Conservation (phyloP, 1,140 invertebrate genomes). For the Panonychus citri region DNA sequence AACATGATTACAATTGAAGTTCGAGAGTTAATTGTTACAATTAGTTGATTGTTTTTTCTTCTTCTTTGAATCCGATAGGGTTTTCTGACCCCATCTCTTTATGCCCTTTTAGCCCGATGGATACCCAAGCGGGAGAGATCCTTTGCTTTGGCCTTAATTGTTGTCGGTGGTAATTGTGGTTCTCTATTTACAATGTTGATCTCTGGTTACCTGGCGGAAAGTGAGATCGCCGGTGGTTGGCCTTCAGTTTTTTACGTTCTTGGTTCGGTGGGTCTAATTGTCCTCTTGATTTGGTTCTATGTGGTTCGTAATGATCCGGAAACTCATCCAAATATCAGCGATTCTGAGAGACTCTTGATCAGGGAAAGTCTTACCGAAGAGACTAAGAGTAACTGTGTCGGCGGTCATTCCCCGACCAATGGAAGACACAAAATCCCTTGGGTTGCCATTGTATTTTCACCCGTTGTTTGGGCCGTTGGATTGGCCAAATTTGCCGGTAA, state of each 20-base stretch:
- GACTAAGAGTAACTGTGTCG: too few relatives aligned
- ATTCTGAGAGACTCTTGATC: constrained; percentile 9
- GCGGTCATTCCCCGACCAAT: not conserved
- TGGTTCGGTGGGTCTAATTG: constrained; percentile 22
- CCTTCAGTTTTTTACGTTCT: constrained; percentile 43
- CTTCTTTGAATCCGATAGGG: not conserved
- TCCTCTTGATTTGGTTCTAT: constrained; percentile 23
- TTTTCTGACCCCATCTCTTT: not conserved
- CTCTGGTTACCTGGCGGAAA: constrained; percentile 19
- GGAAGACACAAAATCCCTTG: constrained; percentile 34
- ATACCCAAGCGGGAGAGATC: not conserved
- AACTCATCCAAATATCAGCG: constrained; percentile 25
- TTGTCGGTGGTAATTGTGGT: not conserved
- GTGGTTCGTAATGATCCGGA: constrained; percentile 27
- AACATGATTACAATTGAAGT: too few relatives aligned
- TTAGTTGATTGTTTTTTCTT: too few relatives aligned
- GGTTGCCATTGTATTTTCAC: constrained; percentile 46
- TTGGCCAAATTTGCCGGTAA: constrained; percentile 69
- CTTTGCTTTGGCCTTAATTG: not conserved
- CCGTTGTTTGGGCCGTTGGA: constrained; percentile 75
- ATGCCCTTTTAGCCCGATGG: not conserved
- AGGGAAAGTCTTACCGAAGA: constrained; percentile 9
- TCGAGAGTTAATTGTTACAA: too few relatives aligned
- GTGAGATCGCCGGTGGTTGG: constrained; percentile 33
- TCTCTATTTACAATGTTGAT: not conserved